phyloP scores from a whole-genome alignment of 2,797 vertebrate genomes.

The Salmo trutta region DNA sequence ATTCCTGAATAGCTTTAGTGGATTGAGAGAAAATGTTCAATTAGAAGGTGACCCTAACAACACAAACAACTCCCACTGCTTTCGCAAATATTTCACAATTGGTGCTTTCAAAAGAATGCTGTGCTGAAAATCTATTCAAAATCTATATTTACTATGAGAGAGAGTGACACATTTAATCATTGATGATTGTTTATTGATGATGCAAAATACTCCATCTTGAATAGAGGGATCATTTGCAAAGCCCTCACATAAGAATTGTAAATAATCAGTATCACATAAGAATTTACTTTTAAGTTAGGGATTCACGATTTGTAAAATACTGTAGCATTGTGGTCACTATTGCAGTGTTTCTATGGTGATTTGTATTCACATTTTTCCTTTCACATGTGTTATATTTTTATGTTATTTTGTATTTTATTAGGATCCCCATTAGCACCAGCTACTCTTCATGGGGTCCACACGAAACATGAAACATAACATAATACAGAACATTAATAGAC shows the following conservation, averaged over 20 bases:
- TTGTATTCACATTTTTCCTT: not conserved
- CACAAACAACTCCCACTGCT: not conserved
- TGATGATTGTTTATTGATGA: not conserved
- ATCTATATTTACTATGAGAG: not conserved
- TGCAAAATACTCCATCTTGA: too few relatives aligned
- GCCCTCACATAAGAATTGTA: too few relatives aligned
- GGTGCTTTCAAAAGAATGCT: too few relatives aligned
- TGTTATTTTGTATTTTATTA: too few relatives aligned
- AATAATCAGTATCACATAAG: too few relatives aligned
- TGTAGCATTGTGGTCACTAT: not conserved
- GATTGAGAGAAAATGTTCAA: conserved; percentile 42
- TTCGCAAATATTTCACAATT: not conserved
- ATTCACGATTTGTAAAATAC: not conserved
- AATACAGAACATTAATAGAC: too few relatives aligned
- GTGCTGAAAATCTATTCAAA: not conserved
- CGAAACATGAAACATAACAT: too few relatives aligned
- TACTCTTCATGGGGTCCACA: too few relatives aligned
- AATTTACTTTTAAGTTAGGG: not conserved
- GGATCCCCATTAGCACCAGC: too few relatives aligned
- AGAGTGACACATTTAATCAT: not conserved
- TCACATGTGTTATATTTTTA: not conserved
- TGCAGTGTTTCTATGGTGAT: conserved; percentile 3
- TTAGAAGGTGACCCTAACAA: not conserved
- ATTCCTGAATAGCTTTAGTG: conserved; percentile 28
- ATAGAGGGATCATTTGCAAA: too few relatives aligned